Evolutionary conservation across 2,888 invertebrate genomes (phyloP), one percentile per base, ranked within the genome.

Genomic region (Nomada fucata): DNA sequence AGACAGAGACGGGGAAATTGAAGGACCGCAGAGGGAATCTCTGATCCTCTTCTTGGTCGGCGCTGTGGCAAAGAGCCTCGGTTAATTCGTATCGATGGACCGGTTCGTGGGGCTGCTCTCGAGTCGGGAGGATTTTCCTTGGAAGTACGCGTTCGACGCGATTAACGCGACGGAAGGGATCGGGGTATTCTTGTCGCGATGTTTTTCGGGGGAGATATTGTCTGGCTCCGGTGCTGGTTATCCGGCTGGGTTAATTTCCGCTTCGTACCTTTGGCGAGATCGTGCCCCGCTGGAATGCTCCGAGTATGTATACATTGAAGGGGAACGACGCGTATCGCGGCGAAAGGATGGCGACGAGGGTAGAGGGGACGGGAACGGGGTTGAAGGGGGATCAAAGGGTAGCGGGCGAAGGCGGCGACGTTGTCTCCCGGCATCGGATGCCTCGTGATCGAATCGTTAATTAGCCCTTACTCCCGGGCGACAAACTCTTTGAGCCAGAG

Each of bases 371-470:
- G 88, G 80, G 80, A 86, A 79, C 83, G 70, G 86, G 76, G 88
- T 82, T 82, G 78, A 76, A 79, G 76, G 63, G 74, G 83, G 88
- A 86, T 88, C 88, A 88, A 88, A 88, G 88, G 67, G 85, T 82
- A 80, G 71, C 78, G 71, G 70, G 71, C 59, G 83, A 85, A 87
- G 85, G 85, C 82, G 82, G 75, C 82, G 79, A 82, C 80, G 82
- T 80, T 85, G 86, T 86, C 88, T 85, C 75, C 82, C 74, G 63
- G 61, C 86, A 76, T 82, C 82, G 85, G 86, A 88, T 85, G 83
- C 82, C 79, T 60, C 78, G 85, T 83, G 88, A 88, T 88, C 88
- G 88, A 88, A 88, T 85, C 88, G 88, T 85, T 88, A 88, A 88
- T 88, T 88, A 88, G 79, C 83, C 69, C 83, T 83, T 80, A 82